A percentile compares a stretch with the other conserved stretches of the same genome.
Conservation (phyloP, 2,888 invertebrate genomes). For the Tetramorium bicarinatum region DNA sequence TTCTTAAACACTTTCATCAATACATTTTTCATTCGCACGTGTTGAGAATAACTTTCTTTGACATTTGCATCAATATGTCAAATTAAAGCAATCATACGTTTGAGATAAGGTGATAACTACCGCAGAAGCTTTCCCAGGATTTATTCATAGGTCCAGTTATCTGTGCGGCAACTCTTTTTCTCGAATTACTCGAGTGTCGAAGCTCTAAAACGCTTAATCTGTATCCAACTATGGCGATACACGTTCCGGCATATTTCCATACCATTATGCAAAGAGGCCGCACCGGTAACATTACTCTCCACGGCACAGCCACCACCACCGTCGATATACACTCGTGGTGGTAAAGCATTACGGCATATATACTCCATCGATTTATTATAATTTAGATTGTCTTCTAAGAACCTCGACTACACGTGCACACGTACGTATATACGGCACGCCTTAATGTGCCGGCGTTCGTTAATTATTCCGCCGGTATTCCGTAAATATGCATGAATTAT, state of each 20-base stretch:
- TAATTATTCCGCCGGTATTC: conserved; percentile 82
- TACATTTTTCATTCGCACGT: neutral
- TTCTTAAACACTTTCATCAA: neutral
- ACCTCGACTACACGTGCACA: conserved; percentile 72
- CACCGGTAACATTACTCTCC: conserved; percentile 80
- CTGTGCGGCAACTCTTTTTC: conserved; percentile 72
- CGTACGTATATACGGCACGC: conserved; percentile 66
- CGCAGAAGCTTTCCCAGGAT: conserved; percentile 61
- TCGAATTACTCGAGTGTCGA: conserved; percentile 77
- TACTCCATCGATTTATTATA: conserved; percentile 84
- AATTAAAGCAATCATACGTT: neutral
- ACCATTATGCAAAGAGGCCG: conserved; percentile 84
- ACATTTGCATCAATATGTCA: neutral
- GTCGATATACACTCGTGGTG: conserved; percentile 64
- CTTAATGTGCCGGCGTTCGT: conserved; percentile 79
- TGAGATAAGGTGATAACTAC: conserved; percentile 19
- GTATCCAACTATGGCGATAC: conserved; percentile 84
- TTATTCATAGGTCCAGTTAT: conserved; percentile 73
- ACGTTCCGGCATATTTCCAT: conserved; percentile 85
- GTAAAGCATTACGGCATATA: conserved; percentile 76
- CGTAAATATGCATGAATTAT: conserved; percentile 82
- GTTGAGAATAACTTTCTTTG: neutral
- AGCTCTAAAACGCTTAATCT: conserved; percentile 84
- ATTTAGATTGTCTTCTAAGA: conserved; percentile 83
- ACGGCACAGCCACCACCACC: conserved; percentile 64